Percentiles rank a stretch among this genome's conserved stretches.
Conservation (phyloP, 2,888 invertebrate species). For the Trypoxylon attenuatum region DNA sequence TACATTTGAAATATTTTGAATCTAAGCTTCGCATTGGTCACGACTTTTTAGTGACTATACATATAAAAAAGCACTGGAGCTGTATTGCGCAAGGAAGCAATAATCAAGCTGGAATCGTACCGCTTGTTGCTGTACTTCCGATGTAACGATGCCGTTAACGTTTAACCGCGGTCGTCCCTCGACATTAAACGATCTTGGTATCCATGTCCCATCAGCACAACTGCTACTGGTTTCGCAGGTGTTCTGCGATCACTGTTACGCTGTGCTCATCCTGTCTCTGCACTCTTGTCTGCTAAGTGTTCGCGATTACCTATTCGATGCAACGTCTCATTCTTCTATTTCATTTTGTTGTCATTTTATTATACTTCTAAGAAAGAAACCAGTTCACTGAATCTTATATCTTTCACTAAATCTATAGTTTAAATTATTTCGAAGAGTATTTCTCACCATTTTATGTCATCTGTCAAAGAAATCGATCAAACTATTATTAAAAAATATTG, state of each 20-base stretch:
- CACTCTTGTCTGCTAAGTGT: constrained; percentile 30
- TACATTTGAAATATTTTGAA: neutral
- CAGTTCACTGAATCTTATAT: no score
- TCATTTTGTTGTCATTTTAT: neutral
- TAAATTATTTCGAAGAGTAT: no score
- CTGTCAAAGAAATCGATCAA: no score
- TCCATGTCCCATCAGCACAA: constrained; percentile 2
- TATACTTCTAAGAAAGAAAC: no score
- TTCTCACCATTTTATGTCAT: no score
- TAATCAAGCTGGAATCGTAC: constrained; percentile 1
- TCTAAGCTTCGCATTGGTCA: neutral
- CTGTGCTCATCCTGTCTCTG: constrained; percentile 27
- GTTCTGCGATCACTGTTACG: constrained; percentile 22
- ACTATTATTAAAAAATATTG: no score
- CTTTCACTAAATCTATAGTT: no score
- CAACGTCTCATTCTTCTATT: neutral
- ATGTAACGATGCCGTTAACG: constrained; percentile 25
- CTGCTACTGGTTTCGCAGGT: constrained; percentile 16
- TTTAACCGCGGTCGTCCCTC: neutral
- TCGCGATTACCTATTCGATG: constrained; percentile 6
- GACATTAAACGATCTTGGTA: constrained; percentile 21
- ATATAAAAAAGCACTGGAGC: neutral
- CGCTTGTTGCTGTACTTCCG: constrained; percentile 7
- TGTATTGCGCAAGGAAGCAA: no score
- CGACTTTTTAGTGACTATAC: neutral